Base-by-base conservation (phyloP, 1,140 invertebrate species). In the Macrosteles quadrilineatus region DNA sequence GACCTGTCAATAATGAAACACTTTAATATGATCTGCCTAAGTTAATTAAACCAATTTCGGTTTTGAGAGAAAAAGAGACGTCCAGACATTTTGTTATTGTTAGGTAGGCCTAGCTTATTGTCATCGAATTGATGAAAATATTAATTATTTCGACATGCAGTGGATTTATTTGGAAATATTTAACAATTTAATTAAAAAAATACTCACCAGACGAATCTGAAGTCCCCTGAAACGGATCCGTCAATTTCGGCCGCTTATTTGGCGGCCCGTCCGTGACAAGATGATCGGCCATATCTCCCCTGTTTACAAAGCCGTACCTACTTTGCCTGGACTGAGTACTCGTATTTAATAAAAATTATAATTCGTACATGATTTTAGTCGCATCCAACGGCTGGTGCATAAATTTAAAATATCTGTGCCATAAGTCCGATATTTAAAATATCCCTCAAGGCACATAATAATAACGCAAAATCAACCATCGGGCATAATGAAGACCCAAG, bases 161-260 rank as follows among this genome's bases (percentile, higher is more conserved):
- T 36, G 32, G 32, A 14, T 14, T 36, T 36, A 43, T 40, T 21
- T 62, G 30, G 21, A 29, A 62, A 66, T 67, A 57, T 67, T 57
- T 32, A 63, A 67, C 27, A 36, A 59, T n/a, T 40, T 68, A 19
- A 29, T 12, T 23, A 68, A n/a, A 57, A 72, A 70, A 70, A 50
- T 67, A 83, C 86, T 88, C 85, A 93, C 92, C 92, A 81, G 90
- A 87, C 73, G 88, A 88, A 81, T 94, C 92, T 73, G 90, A 91
- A 72, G 90, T 85, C 75, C 90, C 88, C 83, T 90, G 89, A 81
- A 91, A 91, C 77, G 89, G 87, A 84, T 95, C 93, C 77, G 86
- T 84, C 81, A 96, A 88, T 85, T 96, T 96, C 77, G 88, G 89
- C 87, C 94, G 91, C 88, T 97, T 97, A 80, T 89, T 93, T 80